These are phyloP conservation scores for Saturnia pavonia DNA, from an alignment of 2,888 invertebrate species.

Conservation along the genomic window DNA sequence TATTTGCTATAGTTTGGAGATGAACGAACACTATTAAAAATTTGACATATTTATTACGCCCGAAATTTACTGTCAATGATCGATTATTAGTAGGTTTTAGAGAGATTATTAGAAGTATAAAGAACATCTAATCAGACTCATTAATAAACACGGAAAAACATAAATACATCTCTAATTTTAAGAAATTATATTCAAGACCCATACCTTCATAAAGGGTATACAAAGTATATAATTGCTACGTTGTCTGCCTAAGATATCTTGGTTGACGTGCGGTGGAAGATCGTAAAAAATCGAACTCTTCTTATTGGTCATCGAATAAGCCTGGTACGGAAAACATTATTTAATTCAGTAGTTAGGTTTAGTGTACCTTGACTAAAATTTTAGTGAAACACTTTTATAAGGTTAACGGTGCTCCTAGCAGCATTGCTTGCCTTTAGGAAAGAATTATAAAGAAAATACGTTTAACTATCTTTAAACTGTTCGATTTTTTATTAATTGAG, in stretches of 20 bases:
- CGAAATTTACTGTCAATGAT: background rate
- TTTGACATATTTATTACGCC: background rate
- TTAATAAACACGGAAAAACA: background rate
- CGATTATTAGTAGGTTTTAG: background rate
- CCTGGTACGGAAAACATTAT: slow-evolving; percentile 39
- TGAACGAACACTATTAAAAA: background rate
- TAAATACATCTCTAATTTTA: background rate
- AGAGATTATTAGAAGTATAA: background rate
- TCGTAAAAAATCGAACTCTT: slow-evolving; percentile 62
- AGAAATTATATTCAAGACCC: background rate
- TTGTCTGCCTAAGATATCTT: slow-evolving; percentile 63
- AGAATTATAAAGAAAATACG: too few species aligned
- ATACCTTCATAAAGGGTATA: slow-evolving; percentile 66
- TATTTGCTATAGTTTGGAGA: background rate
- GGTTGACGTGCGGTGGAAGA: slow-evolving; percentile 63
- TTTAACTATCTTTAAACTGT: too few species aligned
- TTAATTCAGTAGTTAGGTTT: background rate
- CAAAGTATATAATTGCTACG: slow-evolving; percentile 59
- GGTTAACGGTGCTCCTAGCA: background rate
- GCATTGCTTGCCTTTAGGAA: background rate
- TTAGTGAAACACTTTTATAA: background rate
- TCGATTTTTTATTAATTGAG: too few species aligned
- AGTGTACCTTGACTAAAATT: background rate
- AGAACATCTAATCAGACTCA: background rate
- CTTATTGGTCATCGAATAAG: slow-evolving; percentile 58